These are phyloP conservation scores for Rosalia funebris DNA, from an alignment of 2,888 invertebrate species.

Conservation along the genomic window DNA sequence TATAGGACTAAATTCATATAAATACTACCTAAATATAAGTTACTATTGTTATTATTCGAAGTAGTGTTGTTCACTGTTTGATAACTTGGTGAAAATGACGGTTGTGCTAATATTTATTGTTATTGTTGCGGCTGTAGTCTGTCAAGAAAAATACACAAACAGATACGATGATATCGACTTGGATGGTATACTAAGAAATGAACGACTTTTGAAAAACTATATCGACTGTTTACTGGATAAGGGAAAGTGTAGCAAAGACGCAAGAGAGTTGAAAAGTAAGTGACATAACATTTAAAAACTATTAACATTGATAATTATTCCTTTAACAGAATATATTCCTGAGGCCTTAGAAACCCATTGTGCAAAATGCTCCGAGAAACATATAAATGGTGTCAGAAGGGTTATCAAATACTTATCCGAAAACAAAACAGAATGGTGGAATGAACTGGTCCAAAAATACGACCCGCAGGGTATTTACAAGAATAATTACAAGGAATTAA, in stretches of 20 bases:
- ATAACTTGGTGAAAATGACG: too few species aligned
- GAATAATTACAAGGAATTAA: slow-evolving; percentile 68
- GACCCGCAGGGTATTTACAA: slow-evolving; percentile 74
- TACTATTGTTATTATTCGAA: too few species aligned
- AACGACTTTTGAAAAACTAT: slow-evolving; percentile 67
- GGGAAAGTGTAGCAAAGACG: slow-evolving; percentile 77
- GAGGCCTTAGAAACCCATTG: slow-evolving; percentile 76
- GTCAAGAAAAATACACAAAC: slow-evolving; percentile 51
- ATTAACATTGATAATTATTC: neutral
- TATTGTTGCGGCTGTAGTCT: neutral
- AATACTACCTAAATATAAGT: too few species aligned
- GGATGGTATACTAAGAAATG: slow-evolving; percentile 64
- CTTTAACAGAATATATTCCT: slow-evolving; percentile 70
- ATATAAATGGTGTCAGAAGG: slow-evolving; percentile 70
- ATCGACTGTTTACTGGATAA: slow-evolving; percentile 68
- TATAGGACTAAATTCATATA: too few species aligned
- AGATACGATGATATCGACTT: slow-evolving; percentile 76
- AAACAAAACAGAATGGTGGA: slow-evolving; percentile 72
- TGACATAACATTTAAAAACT: slow-evolving; percentile 62
- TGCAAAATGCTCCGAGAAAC: slow-evolving; percentile 72
- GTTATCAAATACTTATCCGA: slow-evolving; percentile 73
- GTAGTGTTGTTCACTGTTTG: too few species aligned
- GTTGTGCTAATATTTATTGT: neutral
- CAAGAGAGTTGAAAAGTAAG: slow-evolving; percentile 76
- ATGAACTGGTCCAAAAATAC: slow-evolving; percentile 70